Conservation (phyloP, 2,888 invertebrate genomes). For the Lycophotia porphyrea region DNA sequence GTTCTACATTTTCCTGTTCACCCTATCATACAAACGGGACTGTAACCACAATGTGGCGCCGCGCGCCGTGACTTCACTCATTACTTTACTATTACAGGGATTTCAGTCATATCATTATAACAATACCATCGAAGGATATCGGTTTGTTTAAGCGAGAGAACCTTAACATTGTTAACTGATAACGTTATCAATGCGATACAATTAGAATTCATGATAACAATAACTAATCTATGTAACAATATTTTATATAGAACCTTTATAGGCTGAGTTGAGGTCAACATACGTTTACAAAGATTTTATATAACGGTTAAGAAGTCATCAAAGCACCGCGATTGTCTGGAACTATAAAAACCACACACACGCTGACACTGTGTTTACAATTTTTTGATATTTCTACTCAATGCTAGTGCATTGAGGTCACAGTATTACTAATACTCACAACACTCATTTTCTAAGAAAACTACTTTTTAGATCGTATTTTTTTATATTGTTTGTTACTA, state of each 20-base stretch:
- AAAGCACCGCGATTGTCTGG: background rate
- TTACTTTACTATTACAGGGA: background rate
- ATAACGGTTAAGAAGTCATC: background rate
- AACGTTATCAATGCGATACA: constrained; percentile 59
- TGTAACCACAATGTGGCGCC: background rate
- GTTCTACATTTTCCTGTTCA: constrained; percentile 13
- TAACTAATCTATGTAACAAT: constrained; percentile 19
- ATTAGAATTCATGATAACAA: constrained; percentile 43
- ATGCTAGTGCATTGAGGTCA: background rate
- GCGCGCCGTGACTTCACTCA: constrained; percentile 12
- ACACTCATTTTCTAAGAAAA: background rate
- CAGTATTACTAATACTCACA: background rate
- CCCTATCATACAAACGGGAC: background rate
- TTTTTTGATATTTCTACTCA: background rate
- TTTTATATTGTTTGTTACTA: too few relatives aligned
- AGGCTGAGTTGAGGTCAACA: background rate
- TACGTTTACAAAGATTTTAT: background rate
- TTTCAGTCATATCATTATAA: constrained; percentile 6
- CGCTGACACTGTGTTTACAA: background rate
- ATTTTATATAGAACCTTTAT: background rate
- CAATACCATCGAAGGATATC: constrained; percentile 21
- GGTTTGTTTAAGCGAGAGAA: constrained; percentile 24
- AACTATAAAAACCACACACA: too few relatives aligned
- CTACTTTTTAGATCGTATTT: too few relatives aligned
- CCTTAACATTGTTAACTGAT: constrained; percentile 68